Percentiles rank a stretch among this genome's conserved stretches.
Conservation (phyloP, 2,113 vertebrate genomes). For the Ornithorhynchus anatinus region DNA sequence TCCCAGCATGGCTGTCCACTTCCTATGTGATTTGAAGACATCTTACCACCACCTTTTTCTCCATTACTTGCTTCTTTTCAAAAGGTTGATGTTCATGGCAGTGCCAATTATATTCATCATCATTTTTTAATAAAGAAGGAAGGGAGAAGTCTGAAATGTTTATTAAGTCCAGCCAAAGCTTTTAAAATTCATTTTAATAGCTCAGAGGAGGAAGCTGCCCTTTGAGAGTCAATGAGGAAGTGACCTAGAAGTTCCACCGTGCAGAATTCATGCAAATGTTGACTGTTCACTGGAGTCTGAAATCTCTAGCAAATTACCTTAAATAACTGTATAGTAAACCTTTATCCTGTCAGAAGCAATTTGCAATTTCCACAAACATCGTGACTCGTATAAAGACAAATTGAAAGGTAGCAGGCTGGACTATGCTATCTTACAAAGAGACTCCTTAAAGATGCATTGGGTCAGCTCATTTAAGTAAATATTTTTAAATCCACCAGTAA, state of each 20-base stretch:
- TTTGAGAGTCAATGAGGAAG: slow-evolving; percentile 16
- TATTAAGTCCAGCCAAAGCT: slow-evolving; percentile 3
- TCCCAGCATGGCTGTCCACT: too few species aligned
- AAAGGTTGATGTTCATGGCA: too few species aligned
- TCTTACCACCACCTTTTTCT: too few species aligned
- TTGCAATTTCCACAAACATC: slow-evolving; percentile 23
- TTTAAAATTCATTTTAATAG: slow-evolving; percentile 37
- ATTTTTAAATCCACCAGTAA: background rate
- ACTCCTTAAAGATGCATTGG: slow-evolving; percentile 10
- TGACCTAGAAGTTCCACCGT: slow-evolving; percentile 22
- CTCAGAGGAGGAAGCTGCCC: background rate
- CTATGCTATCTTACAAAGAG: slow-evolving; percentile 21
- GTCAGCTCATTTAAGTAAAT: background rate
- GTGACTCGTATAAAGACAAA: slow-evolving; percentile 47
- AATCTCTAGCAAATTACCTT: slow-evolving; percentile 45
- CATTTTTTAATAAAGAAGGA: background rate
- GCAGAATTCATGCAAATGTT: background rate
- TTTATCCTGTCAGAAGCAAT: slow-evolving; percentile 50
- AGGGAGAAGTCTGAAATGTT: background rate
- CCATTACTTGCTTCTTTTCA: too few species aligned
- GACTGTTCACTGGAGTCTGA: slow-evolving; percentile 36
- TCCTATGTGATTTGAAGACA: too few species aligned
- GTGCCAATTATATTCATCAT: too few species aligned
- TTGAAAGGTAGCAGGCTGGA: slow-evolving; percentile 30
- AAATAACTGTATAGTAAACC: background rate